A percentile compares a stretch with the other conserved stretches of the same genome.
These are phyloP conservation scores for Argya squamiceps DNA, from an alignment of 2,797 vertebrate species.

Conservation along the genomic window DNA sequence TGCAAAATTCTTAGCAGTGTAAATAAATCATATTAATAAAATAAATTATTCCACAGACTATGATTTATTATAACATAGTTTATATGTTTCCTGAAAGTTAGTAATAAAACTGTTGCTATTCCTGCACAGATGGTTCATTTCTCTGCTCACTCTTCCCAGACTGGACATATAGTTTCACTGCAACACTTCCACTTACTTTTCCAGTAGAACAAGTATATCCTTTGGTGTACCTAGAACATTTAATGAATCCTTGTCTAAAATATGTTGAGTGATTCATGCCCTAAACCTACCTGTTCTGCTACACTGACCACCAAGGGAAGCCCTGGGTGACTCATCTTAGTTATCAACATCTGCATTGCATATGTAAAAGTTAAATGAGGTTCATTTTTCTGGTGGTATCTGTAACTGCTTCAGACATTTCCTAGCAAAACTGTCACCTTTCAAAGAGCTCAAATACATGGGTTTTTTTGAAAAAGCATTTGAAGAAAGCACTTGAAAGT, in stretches of 20 bases:
- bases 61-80: neutral
- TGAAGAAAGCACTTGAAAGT: neutral
- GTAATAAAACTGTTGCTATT: neutral
- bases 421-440: neutral
- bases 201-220: neutral
- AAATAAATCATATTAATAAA: neutral
- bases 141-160: neutral
- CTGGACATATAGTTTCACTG: neutral
- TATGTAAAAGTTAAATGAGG: neutral
- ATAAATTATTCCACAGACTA: neutral
- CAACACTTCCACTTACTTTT: neutral
- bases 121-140: neutral
- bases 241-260: constrained; percentile 37
- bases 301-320: constrained; percentile 11
- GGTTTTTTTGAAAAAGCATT: neutral
- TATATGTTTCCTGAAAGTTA: neutral
- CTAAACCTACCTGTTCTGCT: constrained; percentile 24
- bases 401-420: neutral
- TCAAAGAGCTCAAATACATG: neutral
- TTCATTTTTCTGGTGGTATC: neutral
- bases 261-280: neutral
- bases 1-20: neutral
- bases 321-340: neutral
- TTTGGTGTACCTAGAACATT: neutral
- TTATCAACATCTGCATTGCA: neutral